Evolutionary conservation across 1,140 invertebrate genomes (phyloP), one percentile per base, ranked within the genome.

Genomic region (Bombus pyrosoma): DNA sequence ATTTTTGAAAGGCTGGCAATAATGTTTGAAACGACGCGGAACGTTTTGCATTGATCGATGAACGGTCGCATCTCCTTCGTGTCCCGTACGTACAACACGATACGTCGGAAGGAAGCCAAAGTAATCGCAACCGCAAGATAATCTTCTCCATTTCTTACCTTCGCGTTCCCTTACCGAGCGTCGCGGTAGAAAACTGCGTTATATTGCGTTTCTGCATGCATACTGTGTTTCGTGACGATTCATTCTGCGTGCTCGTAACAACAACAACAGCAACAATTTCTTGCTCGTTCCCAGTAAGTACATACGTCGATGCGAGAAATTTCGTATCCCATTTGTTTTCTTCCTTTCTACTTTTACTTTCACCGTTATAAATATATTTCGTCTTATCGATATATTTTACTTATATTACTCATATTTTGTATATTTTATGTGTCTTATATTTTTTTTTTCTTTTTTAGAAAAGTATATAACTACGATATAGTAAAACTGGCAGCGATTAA

Each of bases 121-220:
- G 91, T 94, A 95, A 94, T 94, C 90, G 92, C 89, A 91, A 94
- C 93, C 94, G 89, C 94, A 94, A 93, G 91, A 94, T 94, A 94
- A 94, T 94, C 93, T 93, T 90, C 88, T 91, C 81, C 87, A 87
- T 92, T 92, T 93, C 91, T 92, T 89, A 85, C 87, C 93, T 92
- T 92, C 91, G 80, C 77, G 85, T 88, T 88, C 88, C 88, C 91
- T 62, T 59, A 9, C 57, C 59, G 59, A 78, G 39, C 28, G 43
- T 43, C 77, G 68, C 57, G 12, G 28, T 47, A 59, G 64, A 87
- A 68, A 86, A 85, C 68, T 72, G 41, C 53, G 66, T 71, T 71
- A 32, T 62, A 66, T 72, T 39, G 39, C 72, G 57, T 66, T 85
- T 85, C 15, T 66, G 28, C 41, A 4, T 32, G 43, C 32, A 37